These are phyloP conservation scores for Turnix velox DNA, from an alignment of 2,113 vertebrate genomes.

Conservation along the genomic window DNA sequence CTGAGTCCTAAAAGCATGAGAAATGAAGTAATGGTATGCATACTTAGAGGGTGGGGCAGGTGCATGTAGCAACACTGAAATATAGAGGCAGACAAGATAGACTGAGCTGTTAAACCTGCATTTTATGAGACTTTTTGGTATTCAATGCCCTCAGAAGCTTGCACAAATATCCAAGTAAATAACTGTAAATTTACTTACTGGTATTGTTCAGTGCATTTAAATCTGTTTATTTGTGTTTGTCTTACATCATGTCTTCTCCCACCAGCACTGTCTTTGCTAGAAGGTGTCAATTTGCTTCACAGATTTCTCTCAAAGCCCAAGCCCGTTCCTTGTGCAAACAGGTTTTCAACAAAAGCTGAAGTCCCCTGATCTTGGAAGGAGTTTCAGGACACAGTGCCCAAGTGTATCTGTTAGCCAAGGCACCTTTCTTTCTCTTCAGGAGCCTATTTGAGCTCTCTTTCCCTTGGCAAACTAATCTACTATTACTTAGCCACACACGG, in stretches of 20 bases:
- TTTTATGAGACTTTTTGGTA: background rate
- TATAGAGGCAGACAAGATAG: background rate
- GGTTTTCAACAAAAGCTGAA: background rate
- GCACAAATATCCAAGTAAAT: background rate
- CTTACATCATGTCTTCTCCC: background rate
- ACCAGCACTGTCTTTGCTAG: background rate
- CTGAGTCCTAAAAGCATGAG: background rate
- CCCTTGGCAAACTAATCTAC: background rate
- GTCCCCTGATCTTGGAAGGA: background rate
- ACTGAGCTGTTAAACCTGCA: background rate
- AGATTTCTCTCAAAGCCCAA: background rate
- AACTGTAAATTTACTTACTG: background rate
- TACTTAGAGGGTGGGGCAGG: no score
- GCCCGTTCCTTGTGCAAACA: background rate
- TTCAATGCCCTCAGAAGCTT: background rate
- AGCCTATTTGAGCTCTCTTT: background rate
- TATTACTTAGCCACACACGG: background rate
- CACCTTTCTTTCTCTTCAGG: background rate
- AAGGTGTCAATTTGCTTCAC: background rate
- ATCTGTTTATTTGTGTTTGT: background rate
- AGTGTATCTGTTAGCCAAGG: background rate
- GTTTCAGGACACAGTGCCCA: background rate
- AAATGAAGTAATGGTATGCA: background rate
- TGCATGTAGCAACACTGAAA: no score
- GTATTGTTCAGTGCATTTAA: background rate